phyloP scores from a whole-genome alignment of 2,888 invertebrate genomes.

The Rhodophaea formosa region DNA sequence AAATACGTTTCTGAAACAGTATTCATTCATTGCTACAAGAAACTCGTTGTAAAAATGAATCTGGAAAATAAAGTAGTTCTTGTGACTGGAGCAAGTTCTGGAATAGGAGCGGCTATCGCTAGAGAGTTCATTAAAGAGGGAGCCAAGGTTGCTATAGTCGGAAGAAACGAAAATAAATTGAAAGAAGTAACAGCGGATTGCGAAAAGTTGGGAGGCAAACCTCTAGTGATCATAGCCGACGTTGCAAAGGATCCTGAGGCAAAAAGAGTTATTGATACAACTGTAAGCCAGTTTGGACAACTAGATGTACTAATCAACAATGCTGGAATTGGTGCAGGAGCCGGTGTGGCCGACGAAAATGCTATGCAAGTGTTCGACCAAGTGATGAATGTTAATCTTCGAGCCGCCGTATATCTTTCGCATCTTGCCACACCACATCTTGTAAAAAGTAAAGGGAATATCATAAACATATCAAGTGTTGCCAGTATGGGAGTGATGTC shows the following conservation, averaged over 20 bases:
- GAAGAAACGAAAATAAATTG: constrained; percentile 37
- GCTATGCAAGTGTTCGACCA: constrained; percentile 38
- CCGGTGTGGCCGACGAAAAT: constrained; percentile 33
- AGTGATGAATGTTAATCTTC: constrained; percentile 39
- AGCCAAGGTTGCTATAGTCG: constrained; percentile 36
- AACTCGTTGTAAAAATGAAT: constrained; percentile 28
- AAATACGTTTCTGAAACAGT: background rate
- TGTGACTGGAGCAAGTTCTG: constrained; percentile 39
- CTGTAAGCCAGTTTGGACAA: constrained; percentile 36
- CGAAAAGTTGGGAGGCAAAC: constrained; percentile 31
- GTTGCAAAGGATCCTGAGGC: constrained; percentile 34
- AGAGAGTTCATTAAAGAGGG: constrained; percentile 30
- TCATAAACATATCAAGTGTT: constrained; percentile 37
- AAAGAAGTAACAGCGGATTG: constrained; percentile 32
- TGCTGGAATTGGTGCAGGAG: constrained; percentile 31
- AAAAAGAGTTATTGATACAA: constrained; percentile 33
- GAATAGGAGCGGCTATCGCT: constrained; percentile 35
- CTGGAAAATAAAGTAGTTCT: constrained; percentile 38
- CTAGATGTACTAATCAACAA: constrained; percentile 46
- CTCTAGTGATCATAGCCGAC: constrained; percentile 37
- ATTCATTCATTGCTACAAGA: background rate
- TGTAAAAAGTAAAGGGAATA: constrained; percentile 32
- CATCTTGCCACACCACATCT: constrained; percentile 34
- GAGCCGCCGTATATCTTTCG: constrained; percentile 37
- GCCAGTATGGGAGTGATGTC: constrained; percentile 19